phyloP scores from a whole-genome alignment of 1,140 invertebrate genomes.

The Eumaeus atala region DNA sequence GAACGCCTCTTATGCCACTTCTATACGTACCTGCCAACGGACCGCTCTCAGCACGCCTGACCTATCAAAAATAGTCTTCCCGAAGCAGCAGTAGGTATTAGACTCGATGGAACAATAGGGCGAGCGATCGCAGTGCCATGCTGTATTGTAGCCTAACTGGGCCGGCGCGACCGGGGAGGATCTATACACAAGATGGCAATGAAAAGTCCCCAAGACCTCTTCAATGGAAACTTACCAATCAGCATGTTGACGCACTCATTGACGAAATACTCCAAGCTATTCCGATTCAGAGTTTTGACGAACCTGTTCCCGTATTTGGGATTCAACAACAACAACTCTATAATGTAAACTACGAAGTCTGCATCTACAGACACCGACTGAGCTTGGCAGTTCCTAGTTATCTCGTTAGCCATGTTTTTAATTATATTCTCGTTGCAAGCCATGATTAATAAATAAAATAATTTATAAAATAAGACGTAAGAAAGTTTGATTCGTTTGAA shows the following conservation, averaged over 20 bases:
- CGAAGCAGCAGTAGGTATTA: no score
- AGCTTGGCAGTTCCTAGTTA: conserved; percentile 52
- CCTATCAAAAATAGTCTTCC: no score
- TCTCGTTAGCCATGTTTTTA: conserved; percentile 73
- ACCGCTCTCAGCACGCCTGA: no score
- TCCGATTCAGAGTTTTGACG: conserved; percentile 53
- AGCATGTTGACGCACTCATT: conserved; percentile 62
- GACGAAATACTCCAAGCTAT: conserved; percentile 68
- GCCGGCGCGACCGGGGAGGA: no score
- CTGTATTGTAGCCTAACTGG: no score
- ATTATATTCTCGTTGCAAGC: conserved; percentile 57
- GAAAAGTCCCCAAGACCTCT: no score
- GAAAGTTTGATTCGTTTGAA: background rate
- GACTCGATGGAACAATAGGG: no score
- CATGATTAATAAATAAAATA: background rate
- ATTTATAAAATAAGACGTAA: background rate
- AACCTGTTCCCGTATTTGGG: conserved; percentile 72
- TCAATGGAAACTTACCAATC: conserved; percentile 45
- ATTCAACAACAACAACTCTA: conserved; percentile 69
- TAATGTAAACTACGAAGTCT: conserved; percentile 54
- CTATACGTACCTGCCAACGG: no score
- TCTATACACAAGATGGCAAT: no score
- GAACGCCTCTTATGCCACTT: no score
- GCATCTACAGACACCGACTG: conserved; percentile 40
- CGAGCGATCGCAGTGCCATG: no score